Evolutionary conservation across 2,113 vertebrate species (phyloP).

Genomic region (Prunella fulvescens): DNA sequence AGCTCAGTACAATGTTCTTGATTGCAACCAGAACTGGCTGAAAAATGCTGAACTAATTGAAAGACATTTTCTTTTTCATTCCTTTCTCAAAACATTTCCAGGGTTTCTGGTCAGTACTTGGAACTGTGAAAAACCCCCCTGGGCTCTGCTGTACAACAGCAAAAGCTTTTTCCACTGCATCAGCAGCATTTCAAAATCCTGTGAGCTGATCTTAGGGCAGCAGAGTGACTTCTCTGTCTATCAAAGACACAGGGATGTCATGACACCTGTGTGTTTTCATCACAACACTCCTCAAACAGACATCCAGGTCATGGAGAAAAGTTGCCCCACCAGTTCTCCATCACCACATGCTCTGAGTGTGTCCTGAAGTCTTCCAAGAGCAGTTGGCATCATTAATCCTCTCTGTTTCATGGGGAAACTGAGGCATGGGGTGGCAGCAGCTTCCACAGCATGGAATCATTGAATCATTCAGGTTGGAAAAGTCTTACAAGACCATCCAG

Average conservation of each 20-base stretch:
- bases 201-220: not conserved
- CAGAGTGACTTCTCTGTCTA: not conserved
- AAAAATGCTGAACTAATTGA: constrained; percentile 45
- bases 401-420: not conserved
- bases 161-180: not conserved
- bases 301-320: not conserved
- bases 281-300: not conserved
- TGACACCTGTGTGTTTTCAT: not conserved
- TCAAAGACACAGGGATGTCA: not conserved
- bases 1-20: constrained; percentile 14
- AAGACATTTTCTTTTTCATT: constrained; percentile 10
- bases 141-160: not conserved
- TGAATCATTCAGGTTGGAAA: not conserved
- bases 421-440: not conserved
- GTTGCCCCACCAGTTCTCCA: not conserved
- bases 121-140: not conserved
- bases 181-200: constrained; percentile 11
- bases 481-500: not conserved
- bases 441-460: not conserved
- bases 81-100: constrained; percentile 23
- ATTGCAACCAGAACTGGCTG: constrained; percentile 31
- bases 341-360: not conserved
- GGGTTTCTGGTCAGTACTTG: constrained; percentile 17
- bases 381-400: not conserved
- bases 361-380: not conserved